Conservation (phyloP, 2,888 invertebrate genomes). For the Phengaris arion region DNA sequence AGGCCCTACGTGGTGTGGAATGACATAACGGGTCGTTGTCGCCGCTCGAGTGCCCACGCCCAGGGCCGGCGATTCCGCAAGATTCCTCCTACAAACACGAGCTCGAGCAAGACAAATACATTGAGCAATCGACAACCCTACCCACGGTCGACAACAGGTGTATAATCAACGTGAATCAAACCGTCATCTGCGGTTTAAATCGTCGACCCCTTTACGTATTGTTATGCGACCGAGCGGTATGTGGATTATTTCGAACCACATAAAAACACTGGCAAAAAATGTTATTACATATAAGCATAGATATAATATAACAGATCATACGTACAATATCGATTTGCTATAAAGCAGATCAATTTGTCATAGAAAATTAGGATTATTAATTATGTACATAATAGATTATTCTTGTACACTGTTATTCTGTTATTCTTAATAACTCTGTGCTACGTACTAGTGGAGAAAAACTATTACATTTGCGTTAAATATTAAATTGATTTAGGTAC, state of each 20-base stretch:
- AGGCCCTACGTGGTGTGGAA: constrained; percentile 62
- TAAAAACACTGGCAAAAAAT: constrained; percentile 18
- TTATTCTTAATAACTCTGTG: too few relatives aligned
- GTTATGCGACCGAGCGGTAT: constrained; percentile 29
- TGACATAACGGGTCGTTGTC: constrained; percentile 65
- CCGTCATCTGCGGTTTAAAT: constrained; percentile 41
- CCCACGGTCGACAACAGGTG: constrained; percentile 53
- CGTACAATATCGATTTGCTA: constrained; percentile 7
- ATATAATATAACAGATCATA: not conserved
- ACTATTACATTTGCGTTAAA: too few relatives aligned
- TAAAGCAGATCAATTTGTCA: not conserved
- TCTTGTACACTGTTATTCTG: too few relatives aligned
- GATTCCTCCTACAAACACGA: not conserved
- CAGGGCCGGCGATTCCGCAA: not conserved
- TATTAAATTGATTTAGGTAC: too few relatives aligned
- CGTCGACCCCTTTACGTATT: constrained; percentile 35
- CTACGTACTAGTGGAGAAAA: too few relatives aligned
- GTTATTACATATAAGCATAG: not conserved
- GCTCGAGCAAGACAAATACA: not conserved
- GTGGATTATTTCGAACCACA: constrained; percentile 32
- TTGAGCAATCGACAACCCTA: constrained; percentile 5
- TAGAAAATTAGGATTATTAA: not conserved
- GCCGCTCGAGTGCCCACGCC: constrained; percentile 44
- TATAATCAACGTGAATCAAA: constrained; percentile 35
- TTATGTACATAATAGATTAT: too few relatives aligned